These are phyloP conservation scores for Penaeus indicus DNA, from an alignment of 1,140 invertebrate genomes.

Conservation along the genomic window DNA sequence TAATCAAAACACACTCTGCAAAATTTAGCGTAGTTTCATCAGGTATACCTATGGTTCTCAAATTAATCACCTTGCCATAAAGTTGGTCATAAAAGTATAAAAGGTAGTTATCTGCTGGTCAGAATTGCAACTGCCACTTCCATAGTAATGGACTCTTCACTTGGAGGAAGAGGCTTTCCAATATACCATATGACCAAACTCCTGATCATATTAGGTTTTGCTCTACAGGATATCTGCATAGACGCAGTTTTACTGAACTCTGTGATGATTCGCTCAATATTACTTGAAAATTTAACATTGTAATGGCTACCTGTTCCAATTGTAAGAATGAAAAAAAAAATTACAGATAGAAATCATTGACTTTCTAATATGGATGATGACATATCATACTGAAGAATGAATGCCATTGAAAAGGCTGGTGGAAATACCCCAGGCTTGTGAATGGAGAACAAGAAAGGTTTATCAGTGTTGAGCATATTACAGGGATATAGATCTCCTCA, in stretches of 20 bases:
- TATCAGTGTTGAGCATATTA: too few species aligned
- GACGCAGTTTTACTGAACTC: conserved; percentile 33
- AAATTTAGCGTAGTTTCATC: conserved; percentile 38
- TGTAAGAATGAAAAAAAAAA: conserved; percentile 14
- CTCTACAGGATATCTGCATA: conserved; percentile 24
- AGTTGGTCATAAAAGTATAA: conserved; percentile 23
- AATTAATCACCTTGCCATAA: conserved; percentile 24
- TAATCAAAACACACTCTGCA: conserved; percentile 24
- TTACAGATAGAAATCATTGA: too few species aligned
- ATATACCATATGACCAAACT: not conserved
- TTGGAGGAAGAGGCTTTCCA: not conserved
- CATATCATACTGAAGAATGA: too few species aligned
- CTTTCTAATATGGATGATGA: too few species aligned
- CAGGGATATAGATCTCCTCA: too few species aligned
- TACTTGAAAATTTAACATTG: conserved; percentile 37
- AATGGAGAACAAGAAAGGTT: too few species aligned
- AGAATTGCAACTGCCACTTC: conserved; percentile 53
- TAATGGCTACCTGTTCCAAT: conserved; percentile 3
- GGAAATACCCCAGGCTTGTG: too few species aligned
- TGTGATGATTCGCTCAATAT: conserved; percentile 62
- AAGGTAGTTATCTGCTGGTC: conserved; percentile 62
- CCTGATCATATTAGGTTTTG: not conserved
- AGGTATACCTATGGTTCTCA: conserved; percentile 5
- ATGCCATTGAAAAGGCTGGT: too few species aligned
- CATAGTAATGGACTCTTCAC: conserved; percentile 36